phyloP scores from a whole-genome alignment of 2,797 vertebrate species.

The Bucorvus abyssinicus region DNA sequence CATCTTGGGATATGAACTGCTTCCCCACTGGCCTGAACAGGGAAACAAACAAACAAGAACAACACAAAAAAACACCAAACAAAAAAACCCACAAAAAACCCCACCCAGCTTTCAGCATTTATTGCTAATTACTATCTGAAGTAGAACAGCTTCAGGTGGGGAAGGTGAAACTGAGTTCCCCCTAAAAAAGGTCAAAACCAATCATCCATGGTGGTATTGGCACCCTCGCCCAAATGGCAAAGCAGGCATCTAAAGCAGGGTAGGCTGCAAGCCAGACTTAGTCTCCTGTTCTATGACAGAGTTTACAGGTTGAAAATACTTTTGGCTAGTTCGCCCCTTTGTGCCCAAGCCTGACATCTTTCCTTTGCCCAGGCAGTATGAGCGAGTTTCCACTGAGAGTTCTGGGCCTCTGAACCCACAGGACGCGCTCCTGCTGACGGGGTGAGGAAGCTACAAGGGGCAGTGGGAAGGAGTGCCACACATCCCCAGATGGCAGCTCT shows the following conservation, averaged over 20 bases:
- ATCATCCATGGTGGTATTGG: not conserved
- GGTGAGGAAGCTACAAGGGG: no score
- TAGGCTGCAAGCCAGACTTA: not conserved
- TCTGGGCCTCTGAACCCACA: rapidly evolving
- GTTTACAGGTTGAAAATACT: not conserved
- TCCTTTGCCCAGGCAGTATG: not conserved
- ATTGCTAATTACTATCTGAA: not conserved
- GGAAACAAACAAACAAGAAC: not conserved
- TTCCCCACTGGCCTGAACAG: not conserved
- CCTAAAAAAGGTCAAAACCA: not conserved
- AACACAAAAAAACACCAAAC: not conserved
- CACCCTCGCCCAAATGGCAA: rapidly evolving
- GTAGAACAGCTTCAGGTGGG: not conserved
- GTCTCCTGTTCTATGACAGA: not conserved
- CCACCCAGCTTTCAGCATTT: not conserved
- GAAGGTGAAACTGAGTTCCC: not conserved
- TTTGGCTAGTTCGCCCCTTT: not conserved
- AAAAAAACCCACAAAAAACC: not conserved
- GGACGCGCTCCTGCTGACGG: not conserved
- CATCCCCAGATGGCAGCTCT: not conserved
- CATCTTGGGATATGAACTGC: not conserved
- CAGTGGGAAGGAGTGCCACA: rapidly evolving
- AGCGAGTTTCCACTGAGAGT: not conserved
- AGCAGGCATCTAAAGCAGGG: not conserved
- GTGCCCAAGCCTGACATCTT: not conserved